Evolutionary conservation across 2,888 invertebrate species (phyloP).

Genomic region (Platynereis dumerilii): DNA sequence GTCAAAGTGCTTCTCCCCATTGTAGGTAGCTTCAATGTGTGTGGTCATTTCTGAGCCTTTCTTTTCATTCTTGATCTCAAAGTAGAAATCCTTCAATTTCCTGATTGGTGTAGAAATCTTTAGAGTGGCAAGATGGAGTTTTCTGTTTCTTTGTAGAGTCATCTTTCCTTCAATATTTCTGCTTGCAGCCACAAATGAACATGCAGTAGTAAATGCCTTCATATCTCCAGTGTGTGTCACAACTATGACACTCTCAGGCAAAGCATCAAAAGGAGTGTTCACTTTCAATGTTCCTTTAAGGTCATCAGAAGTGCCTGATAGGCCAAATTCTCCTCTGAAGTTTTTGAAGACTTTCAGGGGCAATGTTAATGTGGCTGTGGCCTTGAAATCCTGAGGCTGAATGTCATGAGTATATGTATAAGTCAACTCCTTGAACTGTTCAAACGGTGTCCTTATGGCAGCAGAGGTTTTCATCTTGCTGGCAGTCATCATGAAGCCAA

Average conservation of each 20-base stretch:
- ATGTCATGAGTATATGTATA: too few relatives aligned
- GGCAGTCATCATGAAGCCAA: not conserved
- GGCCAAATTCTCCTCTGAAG: not conserved
- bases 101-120: not conserved
- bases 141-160: not conserved
- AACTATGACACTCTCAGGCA: conserved; percentile 13
- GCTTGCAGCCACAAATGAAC: not conserved
- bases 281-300: conserved; percentile 17
- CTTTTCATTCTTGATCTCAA: too few relatives aligned
- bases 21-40: conserved; percentile 1
- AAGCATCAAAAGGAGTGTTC: conserved; percentile 10
- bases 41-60: too few relatives aligned
- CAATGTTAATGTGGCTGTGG: not conserved
- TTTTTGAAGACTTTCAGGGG: too few relatives aligned
- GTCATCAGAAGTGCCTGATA: not conserved
- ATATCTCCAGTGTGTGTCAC: conserved; percentile 21
- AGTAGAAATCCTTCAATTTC: conserved; percentile 1
- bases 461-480: not conserved
- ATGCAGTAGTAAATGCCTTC: conserved; percentile 23
- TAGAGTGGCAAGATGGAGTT: not conserved
- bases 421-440: not conserved
- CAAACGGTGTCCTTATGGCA: not conserved
- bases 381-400: not conserved
- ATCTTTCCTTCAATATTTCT: not conserved
- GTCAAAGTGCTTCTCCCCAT: conserved; percentile 1